Base-by-base conservation (phyloP, 2,888 invertebrate species). In the Eupithecia exiguata region DNA sequence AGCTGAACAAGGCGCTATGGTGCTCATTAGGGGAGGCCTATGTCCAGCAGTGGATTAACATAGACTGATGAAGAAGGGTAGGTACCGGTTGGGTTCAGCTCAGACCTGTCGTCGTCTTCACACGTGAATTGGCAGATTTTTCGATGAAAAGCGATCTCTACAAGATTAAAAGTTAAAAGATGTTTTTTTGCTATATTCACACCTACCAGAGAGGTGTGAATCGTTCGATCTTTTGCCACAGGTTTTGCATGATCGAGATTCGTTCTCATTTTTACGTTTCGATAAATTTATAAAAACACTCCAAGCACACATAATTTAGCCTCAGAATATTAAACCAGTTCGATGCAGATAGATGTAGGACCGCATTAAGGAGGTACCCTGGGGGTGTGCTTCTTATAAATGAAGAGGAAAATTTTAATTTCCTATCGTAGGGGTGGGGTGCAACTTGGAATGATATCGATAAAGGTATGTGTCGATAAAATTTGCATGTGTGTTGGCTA, bases 331-430 rank as follows among this genome's bases (percentile, higher is more conserved):
- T 66, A 75, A 69, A 76, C 70, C 62, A 74, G 73, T 46, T 77
- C 77, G 77, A 80, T 78, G 74, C 65, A 72, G 86, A 91, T 91
- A 90, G 91, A 92, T 89, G 91, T 89, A 89, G 85, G 84, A 84
- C 86, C 88, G 89, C 92, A 93, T 94, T 94, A 94, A 93, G 93
- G 91, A 93, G 91, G 91, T 92, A 89, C 92, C 94, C 94, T 65
- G 81, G 79, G 93, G 94, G 93, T 83, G 85, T 88, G 91, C 91
- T 93, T 93, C 93, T 94, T 94, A 94, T 93, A 94, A 94, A 94
- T 94, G 93, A 93, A 93, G 93, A 93, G 94, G 94, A 94, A 94
- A 93, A 94, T 94, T 94, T 94, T 94, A 94, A 94, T 94, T 94
- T 94, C 94, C 94, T 94, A 93, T 94, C 94, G 93, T 89, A 93